Evolutionary conservation across 2,888 invertebrate species (phyloP), one percentile per base, ranked within the genome.

Genomic region (Lapara coniferarum): DNA sequence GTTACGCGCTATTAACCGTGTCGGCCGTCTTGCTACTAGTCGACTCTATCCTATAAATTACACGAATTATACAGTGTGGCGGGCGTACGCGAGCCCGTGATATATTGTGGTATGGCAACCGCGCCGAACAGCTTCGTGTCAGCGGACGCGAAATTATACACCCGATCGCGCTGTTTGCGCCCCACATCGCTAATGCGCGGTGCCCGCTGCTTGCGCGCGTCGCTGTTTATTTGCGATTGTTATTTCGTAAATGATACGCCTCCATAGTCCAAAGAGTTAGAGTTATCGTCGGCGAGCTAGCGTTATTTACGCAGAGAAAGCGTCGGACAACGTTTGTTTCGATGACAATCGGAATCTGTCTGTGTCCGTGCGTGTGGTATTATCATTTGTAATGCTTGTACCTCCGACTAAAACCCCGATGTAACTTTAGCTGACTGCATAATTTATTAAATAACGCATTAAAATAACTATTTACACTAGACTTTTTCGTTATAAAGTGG

Each of bases 71-170:
- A 92, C 89, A 85, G 85, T 84, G 86, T 82, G 83, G 84, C 82
- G 81, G 81, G 85, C 79, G 81, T 84, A 85, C 86, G 88, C 87
- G 83, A 80, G 82, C 87, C 77, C 82, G 92, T 93, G 92, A 93
- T 93, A 93, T 93, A 93, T 91, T 90, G 91, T 87, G 81, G 87
- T 84, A 87, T 86, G 81, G 87, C 87, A 82, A 82, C 81, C 81
- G 79, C 81, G 75, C 77, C 75, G 81, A 78, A 82, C 83, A 83
- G 82, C 79, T 78, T 80, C 86, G 85, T 90, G 89, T 91, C 92
- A 90, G 89, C 90, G 86, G 78, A 87, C 88, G 87, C 84, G 86
- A 90, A 92, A 92, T 92, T 92, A 91, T 90, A 91, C 89, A 87
- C 85, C 83, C 85, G 77, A 82, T 84, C 81, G 82, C 85, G 83